Conservation (phyloP, 2,797 vertebrate genomes). For the Perodicticus potto region DNA sequence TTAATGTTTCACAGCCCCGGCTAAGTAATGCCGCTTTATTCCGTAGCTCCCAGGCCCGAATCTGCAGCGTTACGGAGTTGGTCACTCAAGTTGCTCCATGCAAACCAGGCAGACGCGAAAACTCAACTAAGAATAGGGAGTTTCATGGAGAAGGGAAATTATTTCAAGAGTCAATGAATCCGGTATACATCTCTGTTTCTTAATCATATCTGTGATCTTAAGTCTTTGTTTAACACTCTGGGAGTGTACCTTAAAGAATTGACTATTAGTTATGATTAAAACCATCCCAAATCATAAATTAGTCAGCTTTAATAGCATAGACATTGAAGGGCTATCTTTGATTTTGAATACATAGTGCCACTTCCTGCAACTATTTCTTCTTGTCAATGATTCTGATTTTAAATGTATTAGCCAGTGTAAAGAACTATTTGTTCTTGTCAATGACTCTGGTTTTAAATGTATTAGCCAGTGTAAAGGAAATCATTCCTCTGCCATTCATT, state of each 20-base stretch:
- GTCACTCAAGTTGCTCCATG: constrained; percentile 55
- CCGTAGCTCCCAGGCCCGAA: constrained; percentile 15
- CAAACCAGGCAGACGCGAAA: constrained; percentile 57
- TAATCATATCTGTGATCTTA: constrained; percentile 66
- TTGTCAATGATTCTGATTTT: constrained; percentile 15
- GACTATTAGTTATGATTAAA: constrained; percentile 83
- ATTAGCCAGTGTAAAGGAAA: neutral
- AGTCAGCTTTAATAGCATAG: constrained; percentile 78
- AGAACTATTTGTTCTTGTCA: no score
- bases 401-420: constrained; percentile 19
- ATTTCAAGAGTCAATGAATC: constrained; percentile 60
- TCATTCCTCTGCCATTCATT: constrained; percentile 8
- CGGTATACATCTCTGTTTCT: constrained; percentile 64
- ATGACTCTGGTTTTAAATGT: neutral
- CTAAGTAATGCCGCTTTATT: constrained; percentile 20
- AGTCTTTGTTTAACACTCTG: constrained; percentile 75
- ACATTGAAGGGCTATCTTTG: constrained; percentile 55
- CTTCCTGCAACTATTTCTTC: constrained; percentile 63
- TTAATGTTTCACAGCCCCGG: constrained; percentile 68
- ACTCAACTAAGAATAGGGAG: neutral
- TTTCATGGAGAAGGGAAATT: constrained; percentile 57
- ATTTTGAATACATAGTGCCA: constrained; percentile 31
- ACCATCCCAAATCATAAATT: constrained; percentile 84
- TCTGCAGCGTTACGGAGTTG: neutral
- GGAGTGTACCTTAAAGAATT: constrained; percentile 76